Percentiles rank a stretch among this genome's conserved stretches.
Evolutionary conservation across 2,888 invertebrate species (phyloP).

Genomic region (Beris chalybata): DNA sequence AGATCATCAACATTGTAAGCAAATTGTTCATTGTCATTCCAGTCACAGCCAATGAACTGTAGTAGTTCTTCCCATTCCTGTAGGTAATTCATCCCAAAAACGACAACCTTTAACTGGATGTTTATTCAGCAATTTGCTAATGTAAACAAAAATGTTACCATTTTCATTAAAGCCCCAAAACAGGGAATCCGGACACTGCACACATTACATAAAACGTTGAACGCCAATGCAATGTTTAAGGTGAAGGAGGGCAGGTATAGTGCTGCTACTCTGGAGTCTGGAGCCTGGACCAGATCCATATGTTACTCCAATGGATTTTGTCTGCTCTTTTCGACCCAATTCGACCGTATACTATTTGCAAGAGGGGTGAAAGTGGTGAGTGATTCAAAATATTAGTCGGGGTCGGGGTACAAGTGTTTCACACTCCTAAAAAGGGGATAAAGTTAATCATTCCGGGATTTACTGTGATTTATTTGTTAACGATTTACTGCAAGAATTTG

Average conservation of each 20-base stretch:
- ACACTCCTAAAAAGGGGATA: constrained; percentile 30
- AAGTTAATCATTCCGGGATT: constrained; percentile 39
- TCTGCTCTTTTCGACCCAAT: no score
- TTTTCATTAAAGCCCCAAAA: constrained; percentile 45
- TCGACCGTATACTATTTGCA: no score
- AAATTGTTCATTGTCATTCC: no score
- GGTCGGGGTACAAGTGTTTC: constrained; percentile 19
- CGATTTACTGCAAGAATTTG: constrained; percentile 38
- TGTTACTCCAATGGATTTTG: no score
- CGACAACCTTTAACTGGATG: constrained; percentile 29
- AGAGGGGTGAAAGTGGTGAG: no score
- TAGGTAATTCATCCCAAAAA: constrained; percentile 3
- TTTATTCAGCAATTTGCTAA: constrained; percentile 47
- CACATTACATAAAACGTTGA: not conserved
- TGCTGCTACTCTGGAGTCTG: no score
- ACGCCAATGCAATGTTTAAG: not conserved
- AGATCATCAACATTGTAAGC: no score
- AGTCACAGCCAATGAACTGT: constrained; percentile 13
- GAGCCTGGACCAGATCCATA: no score
- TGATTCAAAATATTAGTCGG: not conserved
- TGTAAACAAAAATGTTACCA: constrained; percentile 45
- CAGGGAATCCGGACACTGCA: not conserved
- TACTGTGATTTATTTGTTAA: constrained; percentile 40
- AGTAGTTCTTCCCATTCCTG: not conserved
- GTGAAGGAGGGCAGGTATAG: not conserved